phyloP scores from a whole-genome alignment of 2,113 vertebrate species.

The Alces alces region DNA sequence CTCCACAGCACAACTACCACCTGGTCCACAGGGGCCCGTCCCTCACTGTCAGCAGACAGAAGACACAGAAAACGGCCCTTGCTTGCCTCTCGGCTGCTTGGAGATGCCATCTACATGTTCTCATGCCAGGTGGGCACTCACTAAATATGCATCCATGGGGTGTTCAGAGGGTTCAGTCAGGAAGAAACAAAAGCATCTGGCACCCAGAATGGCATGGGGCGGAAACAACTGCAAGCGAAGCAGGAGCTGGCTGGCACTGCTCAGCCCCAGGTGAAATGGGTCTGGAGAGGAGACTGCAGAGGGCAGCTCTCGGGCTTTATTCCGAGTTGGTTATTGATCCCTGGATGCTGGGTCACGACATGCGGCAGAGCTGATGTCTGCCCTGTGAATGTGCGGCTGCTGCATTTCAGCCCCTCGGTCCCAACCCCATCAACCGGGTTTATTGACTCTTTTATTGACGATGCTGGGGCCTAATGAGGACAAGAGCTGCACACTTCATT shows the following conservation, averaged over 20 bases:
- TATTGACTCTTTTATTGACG: conserved; percentile 86
- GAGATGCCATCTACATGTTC: not conserved
- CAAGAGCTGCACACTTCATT: conserved; percentile 80
- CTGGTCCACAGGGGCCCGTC: conserved; percentile 12
- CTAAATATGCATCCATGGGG: conserved; percentile 47
- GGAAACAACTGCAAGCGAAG: conserved; percentile 41
- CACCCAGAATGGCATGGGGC: conserved; percentile 22
- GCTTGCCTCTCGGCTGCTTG: conserved; percentile 27
- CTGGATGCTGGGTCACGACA: conserved; percentile 66
- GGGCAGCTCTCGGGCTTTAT: conserved; percentile 62
- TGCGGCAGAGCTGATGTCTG: conserved; percentile 71
- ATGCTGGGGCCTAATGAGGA: conserved; percentile 80
- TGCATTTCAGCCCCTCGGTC: conserved; percentile 65
- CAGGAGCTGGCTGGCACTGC: conserved; percentile 17
- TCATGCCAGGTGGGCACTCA: conserved; percentile 49
- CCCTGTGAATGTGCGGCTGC: conserved; percentile 68
- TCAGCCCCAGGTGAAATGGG: not conserved
- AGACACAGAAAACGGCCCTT: not conserved
- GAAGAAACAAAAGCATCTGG: conserved; percentile 64
- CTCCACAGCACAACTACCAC: not conserved
- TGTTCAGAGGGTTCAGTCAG: conserved; percentile 34
- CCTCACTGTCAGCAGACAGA: conserved; percentile 33
- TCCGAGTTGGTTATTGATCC: conserved; percentile 77
- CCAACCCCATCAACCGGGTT: conserved; percentile 79
- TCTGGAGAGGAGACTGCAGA: conserved; percentile 36